Conservation (phyloP, 2,113 vertebrate genomes). For the Anhinga anhinga region DNA sequence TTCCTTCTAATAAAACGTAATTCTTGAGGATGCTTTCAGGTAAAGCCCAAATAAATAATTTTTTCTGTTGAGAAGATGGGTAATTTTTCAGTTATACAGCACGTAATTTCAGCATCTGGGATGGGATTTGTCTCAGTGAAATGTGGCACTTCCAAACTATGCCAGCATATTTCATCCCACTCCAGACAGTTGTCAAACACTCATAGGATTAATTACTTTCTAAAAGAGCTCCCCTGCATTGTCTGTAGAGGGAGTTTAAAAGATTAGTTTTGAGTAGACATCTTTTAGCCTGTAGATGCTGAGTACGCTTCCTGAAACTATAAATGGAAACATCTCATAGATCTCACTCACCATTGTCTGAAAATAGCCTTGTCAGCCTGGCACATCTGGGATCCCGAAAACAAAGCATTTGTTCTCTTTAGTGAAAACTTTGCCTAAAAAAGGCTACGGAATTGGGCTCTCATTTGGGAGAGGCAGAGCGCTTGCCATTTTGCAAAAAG, state of each 20-base stretch:
- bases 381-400: constrained; percentile 25
- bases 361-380: constrained; percentile 41
- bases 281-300: not conserved
- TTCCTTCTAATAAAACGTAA: not conserved
- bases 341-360: constrained; percentile 23
- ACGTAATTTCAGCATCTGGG: not conserved
- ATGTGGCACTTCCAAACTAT: not conserved
- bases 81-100: not conserved
- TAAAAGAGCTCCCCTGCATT: not conserved
- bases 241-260: not conserved
- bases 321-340: constrained; percentile 53
- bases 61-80: not conserved
- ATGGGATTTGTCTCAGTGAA: not conserved
- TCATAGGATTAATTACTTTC: not conserved
- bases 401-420: constrained; percentile 33
- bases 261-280: not conserved
- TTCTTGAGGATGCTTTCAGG: not conserved
- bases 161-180: not conserved
- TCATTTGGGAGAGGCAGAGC: not conserved
- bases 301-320: constrained; percentile 6
- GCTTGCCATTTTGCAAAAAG: not conserved
- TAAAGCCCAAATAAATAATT: not conserved
- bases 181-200: not conserved
- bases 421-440: constrained; percentile 51
- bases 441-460: not conserved